Percentiles rank a stretch among this genome's conserved stretches.
These are phyloP conservation scores for Daboia siamensis DNA, from an alignment of 2,113 vertebrate species.

Conservation along the genomic window DNA sequence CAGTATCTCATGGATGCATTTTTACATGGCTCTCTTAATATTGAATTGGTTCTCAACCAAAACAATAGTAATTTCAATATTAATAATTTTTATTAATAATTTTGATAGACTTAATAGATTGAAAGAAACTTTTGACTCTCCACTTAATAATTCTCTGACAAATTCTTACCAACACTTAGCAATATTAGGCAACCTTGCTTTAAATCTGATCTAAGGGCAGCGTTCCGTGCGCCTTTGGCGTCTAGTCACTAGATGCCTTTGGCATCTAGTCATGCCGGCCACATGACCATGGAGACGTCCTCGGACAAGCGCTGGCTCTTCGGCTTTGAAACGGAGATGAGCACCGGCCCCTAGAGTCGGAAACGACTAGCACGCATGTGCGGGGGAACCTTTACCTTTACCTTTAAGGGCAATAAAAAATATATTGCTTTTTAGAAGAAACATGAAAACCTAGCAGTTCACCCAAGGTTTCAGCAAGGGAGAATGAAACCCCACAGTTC, in stretches of 20 bases:
- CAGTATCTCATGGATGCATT: neutral
- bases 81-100: neutral
- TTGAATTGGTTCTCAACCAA: neutral
- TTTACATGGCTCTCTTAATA: neutral
- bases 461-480: neutral
- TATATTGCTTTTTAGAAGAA: neutral
- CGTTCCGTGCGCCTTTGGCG: no score
- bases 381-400: no score
- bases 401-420: neutral
- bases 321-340: no score
- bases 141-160: neutral
- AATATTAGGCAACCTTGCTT: neutral
- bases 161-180: neutral
- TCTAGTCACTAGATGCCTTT: no score
- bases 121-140: neutral
- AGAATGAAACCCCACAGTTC: neutral
- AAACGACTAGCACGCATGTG: no score
- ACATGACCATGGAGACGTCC: no score
- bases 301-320: no score
- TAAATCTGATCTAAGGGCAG: neutral
- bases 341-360: no score
- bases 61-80: neutral
- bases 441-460: neutral
- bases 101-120: neutral
- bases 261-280: no score